phyloP scores from a whole-genome alignment of 2,113 vertebrate species.

The Bubo bubo region DNA sequence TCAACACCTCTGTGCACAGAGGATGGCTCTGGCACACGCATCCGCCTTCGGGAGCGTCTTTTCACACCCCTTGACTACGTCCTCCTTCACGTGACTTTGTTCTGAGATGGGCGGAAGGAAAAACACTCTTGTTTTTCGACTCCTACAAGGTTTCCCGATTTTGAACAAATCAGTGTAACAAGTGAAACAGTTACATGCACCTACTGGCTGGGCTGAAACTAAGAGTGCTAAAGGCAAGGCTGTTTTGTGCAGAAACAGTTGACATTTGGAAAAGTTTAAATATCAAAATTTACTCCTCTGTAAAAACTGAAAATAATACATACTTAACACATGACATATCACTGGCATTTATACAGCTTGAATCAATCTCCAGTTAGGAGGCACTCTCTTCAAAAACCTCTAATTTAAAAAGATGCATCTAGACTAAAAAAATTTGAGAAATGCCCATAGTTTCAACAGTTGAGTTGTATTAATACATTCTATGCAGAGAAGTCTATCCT shows the following conservation, averaged over 20 bases:
- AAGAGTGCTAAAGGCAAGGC: neutral
- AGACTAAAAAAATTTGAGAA: neutral
- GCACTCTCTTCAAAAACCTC: neutral
- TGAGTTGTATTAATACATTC: neutral
- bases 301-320: constrained; percentile 50
- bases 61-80: rapidly evolving
- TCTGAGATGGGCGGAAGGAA: neutral
- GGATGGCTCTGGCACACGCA: rapidly evolving
- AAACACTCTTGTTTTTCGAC: neutral
- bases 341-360: constrained; percentile 30
- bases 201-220: neutral
- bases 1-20: neutral
- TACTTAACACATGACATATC: constrained; percentile 13
- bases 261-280: constrained; percentile 52
- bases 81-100: neutral
- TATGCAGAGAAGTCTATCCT: neutral
- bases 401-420: neutral
- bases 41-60: neutral
- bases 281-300: constrained; percentile 44
- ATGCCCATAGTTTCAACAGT: neutral
- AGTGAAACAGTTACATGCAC: rapidly evolving
- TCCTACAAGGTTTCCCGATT: neutral
- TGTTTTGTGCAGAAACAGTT: neutral
- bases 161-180: rapidly evolving
- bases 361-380: neutral